Evolutionary conservation across 1,140 invertebrate species (phyloP), one percentile per base, ranked within the genome.

Genomic region (Streblospio benedicti): DNA sequence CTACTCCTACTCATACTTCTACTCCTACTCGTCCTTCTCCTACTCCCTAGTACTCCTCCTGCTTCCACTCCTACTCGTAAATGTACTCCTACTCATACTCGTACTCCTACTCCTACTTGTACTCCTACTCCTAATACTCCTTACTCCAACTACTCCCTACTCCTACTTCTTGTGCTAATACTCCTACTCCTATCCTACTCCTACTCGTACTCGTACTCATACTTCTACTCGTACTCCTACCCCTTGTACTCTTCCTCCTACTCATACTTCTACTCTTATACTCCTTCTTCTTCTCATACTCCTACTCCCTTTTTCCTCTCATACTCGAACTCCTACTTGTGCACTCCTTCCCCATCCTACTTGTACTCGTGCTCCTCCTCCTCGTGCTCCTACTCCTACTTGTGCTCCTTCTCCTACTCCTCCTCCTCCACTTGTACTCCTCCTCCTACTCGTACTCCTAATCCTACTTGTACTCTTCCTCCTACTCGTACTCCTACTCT

Each of bases 31-130:
- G 9, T 23, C 12, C 23, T 50, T 23, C 23, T 23, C 23, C 47
- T 50, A 23, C 12, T n/a, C n/a, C n/a, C n/a, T n/a, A n/a, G n/a
- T n/a, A n/a, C n/a, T n/a, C n/a, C n/a, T n/a, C n/a, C n/a, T n/a
- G n/a, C n/a, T n/a, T n/a, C n/a, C 23, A 14, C 47, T 50, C 12
- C 47, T 50, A 14, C 23, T 14, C 23, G 9, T 12, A 14, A 9
- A 50, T 23, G 23, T 50, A 12, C 23, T 50, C 23, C 12, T 23
- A 14, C 47, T 50, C 23, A 23, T 50, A 50, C 47, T 50, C 23
- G 47, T 50, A 50, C 47, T 50, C 23, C 12, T 50, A 50, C 47
- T 50, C 23, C 12, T 50, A 50, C 47, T 50, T 50, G n/a, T n/a
- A n/a, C n/a, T n/a, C n/a, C n/a, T n/a, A n/a, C n/a, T n/a, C n/a